These are phyloP conservation scores for Xenus cinereus DNA, from an alignment of 2,113 vertebrate species.

Conservation along the genomic window DNA sequence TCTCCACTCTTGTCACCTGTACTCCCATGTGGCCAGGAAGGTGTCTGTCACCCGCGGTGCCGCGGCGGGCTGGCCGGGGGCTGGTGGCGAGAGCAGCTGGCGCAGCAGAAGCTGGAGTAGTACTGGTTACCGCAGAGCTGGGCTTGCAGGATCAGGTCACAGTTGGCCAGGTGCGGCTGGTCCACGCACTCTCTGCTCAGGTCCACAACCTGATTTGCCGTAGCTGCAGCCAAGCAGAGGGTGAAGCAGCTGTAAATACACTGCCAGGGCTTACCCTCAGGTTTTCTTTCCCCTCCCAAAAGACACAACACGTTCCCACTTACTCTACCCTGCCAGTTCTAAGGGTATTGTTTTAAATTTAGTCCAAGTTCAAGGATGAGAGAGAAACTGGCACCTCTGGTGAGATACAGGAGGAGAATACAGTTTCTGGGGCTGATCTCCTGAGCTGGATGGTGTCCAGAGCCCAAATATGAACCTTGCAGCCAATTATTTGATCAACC, in stretches of 20 bases:
- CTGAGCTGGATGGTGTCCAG: not conserved
- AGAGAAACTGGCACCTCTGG: not conserved
- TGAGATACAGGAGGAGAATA: not conserved
- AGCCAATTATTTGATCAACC: not conserved
- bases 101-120: slow-evolving; percentile 94
- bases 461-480: not conserved
- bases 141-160: slow-evolving; percentile 88
- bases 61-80: not conserved
- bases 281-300: not conserved
- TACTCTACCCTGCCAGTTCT: not conserved
- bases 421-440: not conserved
- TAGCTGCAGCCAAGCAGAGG: slow-evolving; percentile 3
- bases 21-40: accelerated
- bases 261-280: not conserved
- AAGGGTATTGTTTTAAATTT: not conserved
- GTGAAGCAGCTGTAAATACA: not conserved
- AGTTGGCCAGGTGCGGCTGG: slow-evolving; percentile 92
- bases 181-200: slow-evolving; percentile 80
- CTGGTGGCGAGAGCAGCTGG: slow-evolving; percentile 82
- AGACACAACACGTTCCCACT: not conserved
- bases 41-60: slow-evolving; percentile 37
- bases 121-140: slow-evolving; percentile 89
- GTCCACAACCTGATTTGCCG: not conserved
- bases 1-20: not conserved
- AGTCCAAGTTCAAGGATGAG: not conserved